Evolutionary conservation across 2,113 vertebrate species (phyloP).

Genomic region (Entosphenus tridentatus): DNA sequence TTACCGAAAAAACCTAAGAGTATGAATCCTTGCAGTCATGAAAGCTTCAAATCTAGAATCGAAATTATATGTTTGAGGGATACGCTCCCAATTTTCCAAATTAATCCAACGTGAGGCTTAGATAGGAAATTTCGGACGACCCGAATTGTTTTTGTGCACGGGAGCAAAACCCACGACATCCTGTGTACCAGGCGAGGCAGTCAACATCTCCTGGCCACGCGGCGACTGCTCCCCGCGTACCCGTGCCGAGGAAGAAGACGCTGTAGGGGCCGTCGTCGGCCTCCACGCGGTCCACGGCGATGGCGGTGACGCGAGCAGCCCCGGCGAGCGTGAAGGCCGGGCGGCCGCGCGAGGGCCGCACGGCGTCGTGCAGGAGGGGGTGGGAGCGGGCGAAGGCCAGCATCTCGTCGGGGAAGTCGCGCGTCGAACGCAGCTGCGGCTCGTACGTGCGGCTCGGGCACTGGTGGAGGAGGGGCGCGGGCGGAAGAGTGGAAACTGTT

Average conservation of each 20-base stretch:
- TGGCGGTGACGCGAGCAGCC: conserved; percentile 16
- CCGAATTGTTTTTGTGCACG: too few species aligned
- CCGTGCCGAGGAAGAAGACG: conserved; percentile 45
- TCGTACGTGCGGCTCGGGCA: conserved; percentile 58
- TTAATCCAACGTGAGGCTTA: too few species aligned
- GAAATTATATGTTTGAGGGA: too few species aligned
- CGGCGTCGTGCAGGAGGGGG: conserved; percentile 55
- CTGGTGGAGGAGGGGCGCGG: conserved; percentile 14
- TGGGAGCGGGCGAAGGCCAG: conserved; percentile 51
- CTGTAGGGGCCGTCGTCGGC: conserved; percentile 25
- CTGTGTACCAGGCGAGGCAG: too few species aligned
- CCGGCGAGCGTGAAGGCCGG: conserved; percentile 28
- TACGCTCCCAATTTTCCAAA: too few species aligned
- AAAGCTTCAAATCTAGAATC: too few species aligned
- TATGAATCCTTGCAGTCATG: too few species aligned
- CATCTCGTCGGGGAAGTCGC: conserved; percentile 46
- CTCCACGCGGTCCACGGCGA: conserved; percentile 48
- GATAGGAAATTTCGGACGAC: too few species aligned
- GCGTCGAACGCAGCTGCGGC: conserved; percentile 36
- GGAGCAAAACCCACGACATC: too few species aligned
- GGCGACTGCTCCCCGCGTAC: conserved; percentile 16
- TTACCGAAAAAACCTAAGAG: too few species aligned
- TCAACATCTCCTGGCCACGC: too few species aligned
- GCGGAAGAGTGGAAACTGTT: too few species aligned
- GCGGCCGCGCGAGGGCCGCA: conserved; percentile 28